Evolutionary conservation across 2,888 invertebrate genomes (phyloP).

Genomic region (Oxytorus armatus): DNA sequence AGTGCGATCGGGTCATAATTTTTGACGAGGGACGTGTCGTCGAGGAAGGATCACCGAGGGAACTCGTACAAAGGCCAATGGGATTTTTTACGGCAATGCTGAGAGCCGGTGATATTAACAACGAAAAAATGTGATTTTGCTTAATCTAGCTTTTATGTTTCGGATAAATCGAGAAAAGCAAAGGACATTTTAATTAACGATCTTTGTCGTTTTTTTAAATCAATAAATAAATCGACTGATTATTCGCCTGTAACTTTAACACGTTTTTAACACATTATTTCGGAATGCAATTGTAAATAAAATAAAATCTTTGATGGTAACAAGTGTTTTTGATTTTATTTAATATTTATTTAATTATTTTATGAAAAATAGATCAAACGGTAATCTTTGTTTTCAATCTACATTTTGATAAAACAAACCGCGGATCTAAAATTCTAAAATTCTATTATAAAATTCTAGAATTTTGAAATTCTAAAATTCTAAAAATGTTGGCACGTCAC

Average conservation of each 20-base stretch:
- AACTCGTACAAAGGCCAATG: constrained; percentile 86
- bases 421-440: too few relatives aligned
- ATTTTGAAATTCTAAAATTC: neutral
- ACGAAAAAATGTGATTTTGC: constrained; percentile 42
- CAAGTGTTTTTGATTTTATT: too few relatives aligned
- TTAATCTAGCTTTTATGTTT: neutral
- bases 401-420: too few relatives aligned
- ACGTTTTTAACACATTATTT: too few relatives aligned
- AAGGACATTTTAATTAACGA: too few relatives aligned
- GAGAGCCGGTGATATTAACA: constrained; percentile 79
- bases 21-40: constrained; percentile 89
- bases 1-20: constrained; percentile 90
- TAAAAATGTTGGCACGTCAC: neutral
- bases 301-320: too few relatives aligned
- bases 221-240: neutral
- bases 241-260: too few relatives aligned
- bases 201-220: too few relatives aligned
- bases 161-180: neutral
- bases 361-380: too few relatives aligned
- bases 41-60: constrained; percentile 88
- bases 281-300: too few relatives aligned
- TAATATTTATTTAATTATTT: too few relatives aligned
- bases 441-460: neutral
- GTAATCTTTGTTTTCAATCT: too few relatives aligned
- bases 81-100: constrained; percentile 88